Conservation (phyloP, 2,888 invertebrate species). For the Orchesellides sinensis region DNA sequence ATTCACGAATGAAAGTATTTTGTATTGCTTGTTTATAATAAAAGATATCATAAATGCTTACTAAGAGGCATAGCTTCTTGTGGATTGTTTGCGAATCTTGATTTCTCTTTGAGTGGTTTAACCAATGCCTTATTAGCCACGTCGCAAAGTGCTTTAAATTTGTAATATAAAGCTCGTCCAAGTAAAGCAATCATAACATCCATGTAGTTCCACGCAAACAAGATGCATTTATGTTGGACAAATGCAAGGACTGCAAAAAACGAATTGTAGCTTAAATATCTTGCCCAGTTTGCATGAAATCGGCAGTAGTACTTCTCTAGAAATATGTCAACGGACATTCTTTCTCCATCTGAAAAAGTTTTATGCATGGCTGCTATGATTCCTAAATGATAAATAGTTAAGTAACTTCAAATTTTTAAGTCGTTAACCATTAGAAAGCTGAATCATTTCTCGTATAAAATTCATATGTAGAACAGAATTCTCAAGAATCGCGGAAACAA, state of each 20-base stretch:
- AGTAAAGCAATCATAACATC: slow-evolving; percentile 65
- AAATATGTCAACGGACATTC: not conserved
- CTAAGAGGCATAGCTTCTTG: not conserved
- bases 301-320: slow-evolving; percentile 31
- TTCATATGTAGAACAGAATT: slow-evolving; percentile 14
- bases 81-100: slow-evolving; percentile 13
- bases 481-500: slow-evolving; percentile 43
- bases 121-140: not conserved
- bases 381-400: not conserved
- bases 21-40: not conserved
- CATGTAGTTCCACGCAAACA: slow-evolving; percentile 61
- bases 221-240: slow-evolving; percentile 43
- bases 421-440: too few relatives aligned
- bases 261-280: slow-evolving; percentile 41
- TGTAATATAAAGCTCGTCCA: slow-evolving; percentile 61
- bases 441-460: not conserved
- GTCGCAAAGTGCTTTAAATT: slow-evolving; percentile 58
- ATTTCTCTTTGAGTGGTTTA: not conserved
- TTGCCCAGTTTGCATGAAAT: slow-evolving; percentile 19
- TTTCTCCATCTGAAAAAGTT: not conserved
- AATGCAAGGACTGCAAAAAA: slow-evolving; percentile 30
- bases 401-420: too few relatives aligned
- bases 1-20: not conserved
- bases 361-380: too few relatives aligned
- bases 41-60: not conserved